These are phyloP conservation scores for Diorhabda sublineata DNA, from an alignment of 1,140 invertebrate species.

Conservation along the genomic window DNA sequence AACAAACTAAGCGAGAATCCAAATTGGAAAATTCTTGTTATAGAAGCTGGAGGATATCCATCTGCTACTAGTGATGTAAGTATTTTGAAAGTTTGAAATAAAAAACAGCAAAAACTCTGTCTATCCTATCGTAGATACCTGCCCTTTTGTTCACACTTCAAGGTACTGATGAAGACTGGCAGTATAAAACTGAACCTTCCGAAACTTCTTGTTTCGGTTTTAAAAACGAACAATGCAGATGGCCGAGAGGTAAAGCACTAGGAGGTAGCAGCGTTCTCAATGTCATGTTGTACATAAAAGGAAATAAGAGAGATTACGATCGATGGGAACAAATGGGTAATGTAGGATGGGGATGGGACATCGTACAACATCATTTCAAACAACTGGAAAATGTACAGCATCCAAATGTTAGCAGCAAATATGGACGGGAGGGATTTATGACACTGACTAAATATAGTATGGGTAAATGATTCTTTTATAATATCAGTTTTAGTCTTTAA, in stretches of 20 bases:
- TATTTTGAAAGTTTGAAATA: not conserved
- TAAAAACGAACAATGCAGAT: conserved; percentile 34
- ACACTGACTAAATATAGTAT: conserved; percentile 52
- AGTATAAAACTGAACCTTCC: conserved; percentile 83
- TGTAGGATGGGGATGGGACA: conserved; percentile 32
- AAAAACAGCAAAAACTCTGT: not conserved
- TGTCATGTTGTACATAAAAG: conserved; percentile 80
- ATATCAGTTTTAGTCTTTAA: too few relatives aligned
- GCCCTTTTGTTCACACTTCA: conserved; percentile 27
- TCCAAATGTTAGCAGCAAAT: conserved; percentile 15
- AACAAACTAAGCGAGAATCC: conserved; percentile 31
- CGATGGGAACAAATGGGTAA: conserved; percentile 32
- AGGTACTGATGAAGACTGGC: conserved; percentile 63
- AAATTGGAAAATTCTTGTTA: conserved; percentile 31
- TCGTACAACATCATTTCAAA: conserved; percentile 29
- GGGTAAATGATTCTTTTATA: not conserved
- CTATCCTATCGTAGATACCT: conserved; percentile 25
- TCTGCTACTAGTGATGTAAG: conserved; percentile 31
- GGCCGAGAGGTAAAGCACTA: conserved; percentile 46
- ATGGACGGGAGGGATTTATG: conserved; percentile 62
- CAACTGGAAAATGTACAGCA: conserved; percentile 56
- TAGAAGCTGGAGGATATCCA: conserved; percentile 35
- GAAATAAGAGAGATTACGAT: conserved; percentile 45
- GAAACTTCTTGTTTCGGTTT: conserved; percentile 66
- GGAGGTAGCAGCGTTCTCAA: conserved; percentile 61